Conservation (phyloP, 1,140 invertebrate genomes). For the Cheumatopsyche charites region DNA sequence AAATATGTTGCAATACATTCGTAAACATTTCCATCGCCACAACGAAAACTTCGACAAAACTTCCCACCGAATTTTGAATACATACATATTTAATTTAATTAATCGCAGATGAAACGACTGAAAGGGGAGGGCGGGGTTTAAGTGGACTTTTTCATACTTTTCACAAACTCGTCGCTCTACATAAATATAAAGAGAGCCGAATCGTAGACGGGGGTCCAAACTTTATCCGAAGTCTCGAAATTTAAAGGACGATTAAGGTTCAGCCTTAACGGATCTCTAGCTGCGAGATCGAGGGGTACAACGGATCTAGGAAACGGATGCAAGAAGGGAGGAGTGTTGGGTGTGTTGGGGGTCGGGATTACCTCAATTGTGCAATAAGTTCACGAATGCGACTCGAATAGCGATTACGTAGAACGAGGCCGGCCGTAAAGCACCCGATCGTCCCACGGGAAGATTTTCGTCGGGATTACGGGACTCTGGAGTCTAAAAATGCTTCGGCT, state of each 20-base stretch:
- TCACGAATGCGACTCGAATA: conserved; percentile 45
- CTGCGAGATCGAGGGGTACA: not conserved
- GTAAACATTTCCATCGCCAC: too few species aligned
- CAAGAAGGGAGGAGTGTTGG: conserved; percentile 4
- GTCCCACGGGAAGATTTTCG: conserved; percentile 25
- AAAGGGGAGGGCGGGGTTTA: not conserved
- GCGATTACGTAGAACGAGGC: conserved; percentile 36
- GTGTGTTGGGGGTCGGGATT: conserved; percentile 34
- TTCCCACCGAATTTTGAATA: not conserved
- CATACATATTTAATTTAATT: conserved; percentile 24
- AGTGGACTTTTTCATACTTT: conserved; percentile 22
- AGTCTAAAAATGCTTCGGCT: conserved; percentile 20
- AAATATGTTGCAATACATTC: too few species aligned
- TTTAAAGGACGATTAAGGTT: conserved; percentile 41
- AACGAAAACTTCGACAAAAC: too few species aligned
- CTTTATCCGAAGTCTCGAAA: conserved; percentile 30
- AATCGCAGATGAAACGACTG: not conserved
- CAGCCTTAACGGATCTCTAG: conserved; percentile 30
- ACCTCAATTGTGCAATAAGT: conserved; percentile 48
- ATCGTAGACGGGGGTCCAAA: not conserved
- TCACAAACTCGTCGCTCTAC: not conserved
- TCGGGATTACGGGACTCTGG: conserved; percentile 14
- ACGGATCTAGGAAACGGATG: not conserved
- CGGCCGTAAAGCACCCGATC: conserved; percentile 31
- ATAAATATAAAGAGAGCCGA: not conserved